These are phyloP conservation scores for Acronicta psi DNA, from an alignment of 2,888 invertebrate genomes.

Conservation along the genomic window DNA sequence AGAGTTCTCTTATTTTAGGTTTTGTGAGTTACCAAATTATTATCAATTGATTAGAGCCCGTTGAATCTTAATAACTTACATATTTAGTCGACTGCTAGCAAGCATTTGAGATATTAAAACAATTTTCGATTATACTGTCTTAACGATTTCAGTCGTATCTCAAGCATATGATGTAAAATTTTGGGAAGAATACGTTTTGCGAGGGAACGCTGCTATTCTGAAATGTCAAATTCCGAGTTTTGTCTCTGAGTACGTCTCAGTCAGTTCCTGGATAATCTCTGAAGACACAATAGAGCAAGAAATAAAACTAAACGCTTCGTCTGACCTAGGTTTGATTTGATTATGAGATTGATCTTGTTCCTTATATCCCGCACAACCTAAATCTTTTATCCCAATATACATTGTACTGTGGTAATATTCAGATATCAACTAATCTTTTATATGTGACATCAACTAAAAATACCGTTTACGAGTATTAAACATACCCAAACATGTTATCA, in stretches of 20 bases:
- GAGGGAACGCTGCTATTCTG: conserved; percentile 96
- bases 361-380: conserved; percentile 35
- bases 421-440: too few relatives aligned
- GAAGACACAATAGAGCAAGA: conserved; percentile 89
- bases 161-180: conserved; percentile 96
- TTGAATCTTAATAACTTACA: not conserved
- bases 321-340: conserved; percentile 73
- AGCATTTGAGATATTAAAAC: not conserved
- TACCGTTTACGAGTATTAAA: conserved; percentile 1
- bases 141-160: conserved; percentile 93
- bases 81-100: not conserved
- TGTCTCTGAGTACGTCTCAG: conserved; percentile 96
- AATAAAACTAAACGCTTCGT: conserved; percentile 75
- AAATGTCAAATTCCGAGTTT: conserved; percentile 98
- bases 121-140: conserved; percentile 20
- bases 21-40: not conserved
- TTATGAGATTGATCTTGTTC: conserved; percentile 9
- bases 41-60: not conserved
- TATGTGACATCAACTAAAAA: not conserved
- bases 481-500: conserved; percentile 13
- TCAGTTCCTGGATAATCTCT: conserved; percentile 95
- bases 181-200: conserved; percentile 97
- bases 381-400: conserved; percentile 22
- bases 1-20: conserved; percentile 4
- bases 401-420: too few relatives aligned